Evolutionary conservation across 2,888 invertebrate species (phyloP).

Genomic region (Eledone cirrhosa): DNA sequence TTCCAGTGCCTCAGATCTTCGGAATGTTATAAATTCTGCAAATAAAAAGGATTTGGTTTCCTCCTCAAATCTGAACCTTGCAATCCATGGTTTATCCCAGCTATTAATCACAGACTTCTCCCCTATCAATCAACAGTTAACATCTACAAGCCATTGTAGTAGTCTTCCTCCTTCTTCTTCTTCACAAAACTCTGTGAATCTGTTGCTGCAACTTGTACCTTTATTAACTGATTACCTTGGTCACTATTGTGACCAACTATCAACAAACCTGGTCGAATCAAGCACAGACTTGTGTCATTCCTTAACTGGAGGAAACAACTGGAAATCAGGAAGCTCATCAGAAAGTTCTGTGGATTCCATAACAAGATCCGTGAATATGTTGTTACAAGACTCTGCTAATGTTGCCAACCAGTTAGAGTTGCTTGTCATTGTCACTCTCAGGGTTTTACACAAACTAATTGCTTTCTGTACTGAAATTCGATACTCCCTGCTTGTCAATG

Average conservation of each 20-base stretch:
- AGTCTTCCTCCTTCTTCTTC: no score
- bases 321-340: conserved; percentile 37
- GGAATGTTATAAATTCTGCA: conserved; percentile 1
- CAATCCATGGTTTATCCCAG: conserved; percentile 9
- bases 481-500: conserved; percentile 9
- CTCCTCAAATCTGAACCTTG: not conserved
- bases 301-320: conserved; percentile 37
- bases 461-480: conserved; percentile 35
- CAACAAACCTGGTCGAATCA: conserved; percentile 37
- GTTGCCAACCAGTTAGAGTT: conserved; percentile 52
- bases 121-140: not conserved
- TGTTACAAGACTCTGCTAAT: conserved; percentile 45
- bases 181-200: not conserved
- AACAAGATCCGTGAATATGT: conserved; percentile 44
- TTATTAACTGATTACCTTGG: conserved; percentile 50
- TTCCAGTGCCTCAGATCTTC: not conserved
- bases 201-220: conserved; percentile 45
- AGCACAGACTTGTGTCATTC: conserved; percentile 32
- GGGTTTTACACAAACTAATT: conserved; percentile 42
- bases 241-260: conserved; percentile 45
- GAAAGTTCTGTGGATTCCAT: conserved; percentile 51
- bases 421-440: conserved; percentile 42
- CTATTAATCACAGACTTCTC: not conserved
- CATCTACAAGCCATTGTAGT: not conserved
- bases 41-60: not conserved